Evolutionary conservation across 2,888 invertebrate species (phyloP).

Genomic region (Ormyrus nitidulus): DNA sequence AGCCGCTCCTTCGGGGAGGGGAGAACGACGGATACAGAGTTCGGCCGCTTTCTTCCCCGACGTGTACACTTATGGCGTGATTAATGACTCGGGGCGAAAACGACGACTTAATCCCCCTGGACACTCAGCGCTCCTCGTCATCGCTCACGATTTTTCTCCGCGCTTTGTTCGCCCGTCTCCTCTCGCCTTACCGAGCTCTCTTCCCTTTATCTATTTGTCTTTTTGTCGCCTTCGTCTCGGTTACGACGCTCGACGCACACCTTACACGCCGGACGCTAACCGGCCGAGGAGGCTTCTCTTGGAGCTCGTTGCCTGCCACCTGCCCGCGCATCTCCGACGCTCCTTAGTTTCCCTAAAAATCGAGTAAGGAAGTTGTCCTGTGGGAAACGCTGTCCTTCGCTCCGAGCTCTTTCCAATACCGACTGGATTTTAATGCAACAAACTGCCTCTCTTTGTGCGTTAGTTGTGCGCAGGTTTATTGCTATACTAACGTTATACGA

Average conservation of each 20-base stretch:
- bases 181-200: background rate
- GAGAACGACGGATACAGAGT: slow-evolving; percentile 56
- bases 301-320: slow-evolving; percentile 17
- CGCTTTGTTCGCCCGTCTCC: slow-evolving; percentile 5
- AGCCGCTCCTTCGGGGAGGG: slow-evolving; percentile 18
- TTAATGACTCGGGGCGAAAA: slow-evolving; percentile 64
- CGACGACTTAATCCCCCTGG: slow-evolving; percentile 66
- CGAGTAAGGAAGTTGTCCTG: background rate
- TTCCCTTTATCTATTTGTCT: slow-evolving; percentile 39
- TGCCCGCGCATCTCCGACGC: background rate
- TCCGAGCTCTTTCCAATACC: too few relatives aligned
- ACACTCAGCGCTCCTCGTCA: slow-evolving; percentile 38
- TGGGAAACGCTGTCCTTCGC: too few relatives aligned
- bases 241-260: too few relatives aligned
- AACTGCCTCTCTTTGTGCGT: too few relatives aligned
- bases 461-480: too few relatives aligned
- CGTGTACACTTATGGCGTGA: slow-evolving; percentile 62
- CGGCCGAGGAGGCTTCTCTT: background rate
- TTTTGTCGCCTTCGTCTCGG: slow-evolving; percentile 21
- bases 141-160: slow-evolving; percentile 40
- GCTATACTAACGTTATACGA: too few relatives aligned
- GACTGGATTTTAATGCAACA: too few relatives aligned
- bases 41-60: slow-evolving; percentile 48
- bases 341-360: slow-evolving; percentile 8
- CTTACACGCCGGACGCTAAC: background rate